A percentile compares a stretch with the other conserved stretches of the same genome.
These are phyloP conservation scores for Eupithecia abbreviata DNA, from an alignment of 2,888 invertebrate species.

Conservation along the genomic window DNA sequence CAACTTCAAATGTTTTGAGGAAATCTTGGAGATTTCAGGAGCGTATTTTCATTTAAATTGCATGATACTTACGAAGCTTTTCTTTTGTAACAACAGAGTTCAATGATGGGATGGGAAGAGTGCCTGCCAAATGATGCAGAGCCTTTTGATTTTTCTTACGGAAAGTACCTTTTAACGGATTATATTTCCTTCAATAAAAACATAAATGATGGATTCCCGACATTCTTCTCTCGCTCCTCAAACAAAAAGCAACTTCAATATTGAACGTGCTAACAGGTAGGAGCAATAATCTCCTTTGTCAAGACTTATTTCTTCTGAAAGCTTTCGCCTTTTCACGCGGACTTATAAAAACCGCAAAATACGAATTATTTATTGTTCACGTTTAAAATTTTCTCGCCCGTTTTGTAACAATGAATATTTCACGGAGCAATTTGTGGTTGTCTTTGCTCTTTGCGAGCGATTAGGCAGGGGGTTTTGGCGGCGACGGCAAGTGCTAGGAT, in stretches of 20 bases:
- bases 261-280: conserved; percentile 61
- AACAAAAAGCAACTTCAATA: conserved; percentile 42
- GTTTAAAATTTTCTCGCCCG: conserved; percentile 63
- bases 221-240: conserved; percentile 16
- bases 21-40: conserved; percentile 13
- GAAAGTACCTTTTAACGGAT: conserved; percentile 29
- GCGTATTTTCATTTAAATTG: conserved; percentile 16
- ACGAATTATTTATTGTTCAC: conserved; percentile 74
- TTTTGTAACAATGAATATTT: conserved; percentile 57
- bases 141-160: conserved; percentile 14
- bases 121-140: conserved; percentile 10
- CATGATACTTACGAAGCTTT: conserved; percentile 7
- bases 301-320: conserved; percentile 73
- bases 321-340: conserved; percentile 68
- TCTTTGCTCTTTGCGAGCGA: conserved; percentile 46
- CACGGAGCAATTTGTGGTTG: conserved; percentile 52
- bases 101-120: neutral
- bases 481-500: conserved; percentile 21
- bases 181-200: conserved; percentile 41
- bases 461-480: conserved; percentile 36
- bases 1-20: conserved; percentile 17
- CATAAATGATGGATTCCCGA: conserved; percentile 37
- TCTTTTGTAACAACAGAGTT: neutral
- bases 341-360: conserved; percentile 69
- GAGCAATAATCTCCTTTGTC: conserved; percentile 74